A percentile compares a stretch with the other conserved stretches of the same genome.
These are phyloP conservation scores for Chloroceryle inda DNA, from an alignment of 2,797 vertebrate species.

Conservation along the genomic window DNA sequence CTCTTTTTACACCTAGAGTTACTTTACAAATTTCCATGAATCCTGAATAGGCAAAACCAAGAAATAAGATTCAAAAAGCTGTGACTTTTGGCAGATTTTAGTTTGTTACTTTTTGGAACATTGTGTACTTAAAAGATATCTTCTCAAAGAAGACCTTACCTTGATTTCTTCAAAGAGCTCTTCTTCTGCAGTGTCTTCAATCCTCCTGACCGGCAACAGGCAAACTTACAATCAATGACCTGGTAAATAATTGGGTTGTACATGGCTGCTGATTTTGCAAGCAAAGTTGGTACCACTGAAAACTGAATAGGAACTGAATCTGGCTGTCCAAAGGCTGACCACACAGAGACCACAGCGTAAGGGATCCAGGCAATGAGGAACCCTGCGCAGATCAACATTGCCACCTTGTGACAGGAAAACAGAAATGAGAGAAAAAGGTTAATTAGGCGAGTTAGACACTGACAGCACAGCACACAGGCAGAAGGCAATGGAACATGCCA, in stretches of 20 bases:
- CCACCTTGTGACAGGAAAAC: conserved; percentile 84
- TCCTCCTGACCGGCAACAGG: conserved; percentile 79
- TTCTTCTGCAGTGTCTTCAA: conserved; percentile 79
- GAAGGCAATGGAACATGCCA: neutral
- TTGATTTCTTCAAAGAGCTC: conserved; percentile 81
- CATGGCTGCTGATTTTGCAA: conserved; percentile 95
- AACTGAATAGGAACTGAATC: conserved; percentile 90
- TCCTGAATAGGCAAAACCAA: neutral
- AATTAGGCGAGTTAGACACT: rapidly evolving
- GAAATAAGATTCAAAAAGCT: neutral
- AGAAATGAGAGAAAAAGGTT: neutral
- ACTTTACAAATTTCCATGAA: neutral
- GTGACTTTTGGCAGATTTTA: neutral
- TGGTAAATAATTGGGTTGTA: conserved; percentile 98
- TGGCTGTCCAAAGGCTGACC: conserved; percentile 91
- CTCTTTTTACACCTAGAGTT: neutral
- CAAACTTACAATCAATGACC: conserved; percentile 87
- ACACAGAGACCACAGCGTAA: conserved; percentile 92
- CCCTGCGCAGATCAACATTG: conserved; percentile 95
- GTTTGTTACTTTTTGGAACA: neutral
- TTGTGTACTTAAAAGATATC: rapidly evolving
- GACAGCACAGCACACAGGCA: neutral
- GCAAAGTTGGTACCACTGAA: conserved; percentile 91
- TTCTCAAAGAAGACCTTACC: conserved; percentile 78
- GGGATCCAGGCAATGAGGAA: conserved; percentile 97